These are phyloP conservation scores for Drosophila sordidula DNA, from an alignment of 2,888 invertebrate species.

Conservation along the genomic window DNA sequence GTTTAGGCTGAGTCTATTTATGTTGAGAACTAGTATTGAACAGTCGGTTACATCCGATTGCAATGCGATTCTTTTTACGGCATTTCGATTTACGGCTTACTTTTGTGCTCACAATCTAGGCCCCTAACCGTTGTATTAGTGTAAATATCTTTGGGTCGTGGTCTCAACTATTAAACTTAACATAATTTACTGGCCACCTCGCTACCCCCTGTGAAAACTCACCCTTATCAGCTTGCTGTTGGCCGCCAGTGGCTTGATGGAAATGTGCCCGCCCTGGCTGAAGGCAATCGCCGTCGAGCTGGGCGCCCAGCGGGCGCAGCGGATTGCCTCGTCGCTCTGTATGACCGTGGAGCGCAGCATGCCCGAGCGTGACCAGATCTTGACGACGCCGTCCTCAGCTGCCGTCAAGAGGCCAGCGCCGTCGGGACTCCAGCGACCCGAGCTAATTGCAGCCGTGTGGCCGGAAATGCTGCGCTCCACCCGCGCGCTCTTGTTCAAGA, in stretches of 20 bases:
- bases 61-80: too few species aligned
- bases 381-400: conserved; percentile 98
- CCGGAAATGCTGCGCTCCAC: conserved; percentile 97
- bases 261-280: conserved; percentile 88
- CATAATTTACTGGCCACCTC: too few species aligned
- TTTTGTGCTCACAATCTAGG: too few species aligned
- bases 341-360: conserved; percentile 96
- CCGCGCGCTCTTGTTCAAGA: conserved; percentile 94
- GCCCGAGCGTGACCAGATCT: conserved; percentile 98
- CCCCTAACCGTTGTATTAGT: too few species aligned
- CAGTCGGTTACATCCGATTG: too few species aligned
- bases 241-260: conserved; percentile 90
- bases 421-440: conserved; percentile 97
- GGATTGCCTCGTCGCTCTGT: conserved; percentile 93
- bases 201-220: conserved; percentile 42
- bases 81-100: too few species aligned
- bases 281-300: conserved; percentile 89
- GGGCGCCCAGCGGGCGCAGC: conserved; percentile 93
- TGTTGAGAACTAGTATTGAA: too few species aligned
- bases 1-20: too few species aligned
- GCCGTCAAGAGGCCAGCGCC: conserved; percentile 96
- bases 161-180: too few species aligned
- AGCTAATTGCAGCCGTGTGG: conserved; percentile 95
- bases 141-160: too few species aligned
- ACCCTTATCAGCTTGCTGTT: conserved; percentile 91